Conservation (phyloP, 2,113 vertebrate species). For the Orientallactaga bullata region DNA sequence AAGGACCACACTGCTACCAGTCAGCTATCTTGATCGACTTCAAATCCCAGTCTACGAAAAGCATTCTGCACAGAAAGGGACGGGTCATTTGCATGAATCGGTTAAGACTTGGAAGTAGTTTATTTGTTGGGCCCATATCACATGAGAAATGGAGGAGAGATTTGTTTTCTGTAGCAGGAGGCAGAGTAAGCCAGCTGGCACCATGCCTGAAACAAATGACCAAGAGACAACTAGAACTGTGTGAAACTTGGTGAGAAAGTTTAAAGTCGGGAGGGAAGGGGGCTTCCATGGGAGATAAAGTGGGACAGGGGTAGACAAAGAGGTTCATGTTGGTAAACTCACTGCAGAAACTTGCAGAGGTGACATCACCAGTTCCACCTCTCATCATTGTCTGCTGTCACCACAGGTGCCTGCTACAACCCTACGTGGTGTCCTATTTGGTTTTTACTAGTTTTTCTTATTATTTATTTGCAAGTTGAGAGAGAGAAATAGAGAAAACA, state of each 20-base stretch:
- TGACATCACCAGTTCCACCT: not conserved
- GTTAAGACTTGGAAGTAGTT: conserved; percentile 64
- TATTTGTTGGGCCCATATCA: conserved; percentile 73
- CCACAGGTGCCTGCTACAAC: not conserved
- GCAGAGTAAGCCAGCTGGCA: conserved; percentile 70
- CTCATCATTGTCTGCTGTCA: conserved; percentile 9
- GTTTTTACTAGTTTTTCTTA: not conserved
- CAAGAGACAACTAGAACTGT: conserved; percentile 73
- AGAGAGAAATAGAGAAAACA: too few relatives aligned
- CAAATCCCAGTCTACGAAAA: conserved; percentile 29
- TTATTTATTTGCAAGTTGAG: too few relatives aligned
- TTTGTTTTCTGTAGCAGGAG: conserved; percentile 76
- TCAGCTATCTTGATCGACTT: not conserved
- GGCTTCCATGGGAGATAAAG: not conserved
- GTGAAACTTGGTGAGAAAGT: conserved; percentile 72
- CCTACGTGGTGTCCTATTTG: not conserved
- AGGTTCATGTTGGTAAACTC: not conserved
- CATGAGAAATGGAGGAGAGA: conserved; percentile 71
- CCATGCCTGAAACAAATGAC: conserved; percentile 56
- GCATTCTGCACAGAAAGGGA: not conserved
- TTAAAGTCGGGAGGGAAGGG: not conserved
- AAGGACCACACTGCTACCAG: not conserved
- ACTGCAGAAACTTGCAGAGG: not conserved
- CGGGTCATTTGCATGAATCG: conserved; percentile 2
- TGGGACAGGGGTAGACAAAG: not conserved